Conservation (phyloP, 2,113 vertebrate species). For the Apus apus region DNA sequence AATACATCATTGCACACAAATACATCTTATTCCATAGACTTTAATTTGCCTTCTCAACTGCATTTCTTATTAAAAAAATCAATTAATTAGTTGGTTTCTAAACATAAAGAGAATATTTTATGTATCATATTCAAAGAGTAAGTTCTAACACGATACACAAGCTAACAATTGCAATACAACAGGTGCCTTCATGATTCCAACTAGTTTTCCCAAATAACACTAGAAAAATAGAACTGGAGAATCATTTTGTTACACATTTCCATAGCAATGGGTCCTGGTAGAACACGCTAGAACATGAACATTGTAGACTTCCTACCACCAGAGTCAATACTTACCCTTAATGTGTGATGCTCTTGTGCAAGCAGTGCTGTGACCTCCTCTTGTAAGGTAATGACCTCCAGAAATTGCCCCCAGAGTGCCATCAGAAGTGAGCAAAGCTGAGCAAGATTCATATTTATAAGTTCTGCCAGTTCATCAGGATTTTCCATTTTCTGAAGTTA, state of each 20-base stretch:
- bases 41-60: background rate
- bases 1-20: background rate
- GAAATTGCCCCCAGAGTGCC: constrained; percentile 97
- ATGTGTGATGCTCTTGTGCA: constrained; percentile 90
- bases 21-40: background rate
- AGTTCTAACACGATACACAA: background rate
- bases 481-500: constrained; percentile 88
- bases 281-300: background rate
- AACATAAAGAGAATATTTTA: background rate
- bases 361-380: constrained; percentile 87
- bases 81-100: background rate
- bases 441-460: constrained; percentile 98
- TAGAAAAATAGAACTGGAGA: background rate
- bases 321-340: constrained; percentile 84
- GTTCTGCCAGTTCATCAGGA: constrained; percentile 95
- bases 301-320: background rate
- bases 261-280: background rate
- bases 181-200: background rate
- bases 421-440: constrained; percentile 98
- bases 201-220: background rate
- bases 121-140: background rate
- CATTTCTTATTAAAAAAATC: background rate
- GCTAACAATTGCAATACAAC: background rate
- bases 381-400: constrained; percentile 92
- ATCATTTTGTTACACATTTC: background rate